These are phyloP conservation scores for Poeciliopsis paucimaculata DNA, from an alignment of 2,797 vertebrate species.

Conservation along the genomic window DNA sequence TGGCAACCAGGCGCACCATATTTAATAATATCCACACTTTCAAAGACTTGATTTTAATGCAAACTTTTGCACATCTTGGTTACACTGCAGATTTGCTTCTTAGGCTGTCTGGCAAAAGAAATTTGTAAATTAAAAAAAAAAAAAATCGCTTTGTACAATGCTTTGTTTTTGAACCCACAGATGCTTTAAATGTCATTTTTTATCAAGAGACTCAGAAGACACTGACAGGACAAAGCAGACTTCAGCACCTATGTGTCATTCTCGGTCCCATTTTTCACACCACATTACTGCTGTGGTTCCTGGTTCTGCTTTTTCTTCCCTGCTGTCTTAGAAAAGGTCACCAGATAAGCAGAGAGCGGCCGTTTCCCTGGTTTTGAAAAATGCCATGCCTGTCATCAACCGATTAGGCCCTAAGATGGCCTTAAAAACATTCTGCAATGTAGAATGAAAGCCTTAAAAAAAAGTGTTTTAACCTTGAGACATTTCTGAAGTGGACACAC, in stretches of 20 bases:
- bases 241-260: neutral
- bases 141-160: neutral
- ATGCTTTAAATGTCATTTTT: constrained; percentile 22
- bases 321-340: constrained; percentile 35
- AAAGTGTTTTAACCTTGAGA: neutral
- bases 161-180: neutral
- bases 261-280: neutral
- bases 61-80: too few species aligned
- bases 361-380: constrained; percentile 21
- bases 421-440: neutral
- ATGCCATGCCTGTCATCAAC: constrained; percentile 21
- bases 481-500: neutral
- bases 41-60: neutral
- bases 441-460: neutral
- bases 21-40: neutral
- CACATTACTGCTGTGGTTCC: neutral
- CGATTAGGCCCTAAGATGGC: neutral
- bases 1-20: neutral
- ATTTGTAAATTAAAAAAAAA: neutral
- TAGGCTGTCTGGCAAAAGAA: neutral
- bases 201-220: constrained; percentile 2
- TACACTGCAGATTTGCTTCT: neutral
- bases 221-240: constrained; percentile 7
- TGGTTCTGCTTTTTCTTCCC: constrained; percentile 2
- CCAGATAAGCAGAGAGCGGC: constrained; percentile 1